These are phyloP conservation scores for Desmophyllum pertusum DNA, from an alignment of 92 coral and sea anemone species.

Conservation along the genomic window DNA sequence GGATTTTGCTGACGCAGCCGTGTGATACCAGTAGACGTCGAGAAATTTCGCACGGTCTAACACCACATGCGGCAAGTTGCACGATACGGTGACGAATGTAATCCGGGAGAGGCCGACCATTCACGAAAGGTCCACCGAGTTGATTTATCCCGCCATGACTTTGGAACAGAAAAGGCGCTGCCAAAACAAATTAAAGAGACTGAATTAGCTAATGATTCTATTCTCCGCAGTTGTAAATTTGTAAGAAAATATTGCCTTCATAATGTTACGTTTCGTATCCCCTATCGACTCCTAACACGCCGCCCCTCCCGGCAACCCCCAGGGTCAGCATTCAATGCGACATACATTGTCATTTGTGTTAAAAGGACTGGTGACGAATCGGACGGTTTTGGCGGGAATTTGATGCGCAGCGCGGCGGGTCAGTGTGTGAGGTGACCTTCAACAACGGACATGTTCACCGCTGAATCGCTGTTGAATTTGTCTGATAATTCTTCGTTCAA, in stretches of 20 bases:
- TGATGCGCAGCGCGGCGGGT: neutral
- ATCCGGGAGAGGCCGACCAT: constrained; percentile 97
- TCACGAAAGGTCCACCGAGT: constrained; percentile 92
- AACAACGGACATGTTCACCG: no score
- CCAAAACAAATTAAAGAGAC: constrained; percentile 43
- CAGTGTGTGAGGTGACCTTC: no score
- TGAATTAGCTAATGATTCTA: neutral
- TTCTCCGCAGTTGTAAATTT: neutral
- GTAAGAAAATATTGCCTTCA: no score
- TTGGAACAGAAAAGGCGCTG: constrained; percentile 82
- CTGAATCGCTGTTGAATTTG: neutral
- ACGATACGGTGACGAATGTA: constrained; percentile 98
- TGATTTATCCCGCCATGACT: constrained; percentile 92
- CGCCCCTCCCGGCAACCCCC: no score
- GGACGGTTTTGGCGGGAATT: constrained; percentile 1
- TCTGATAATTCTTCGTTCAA: neutral
- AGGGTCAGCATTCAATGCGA: no score
- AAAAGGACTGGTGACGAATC: neutral
- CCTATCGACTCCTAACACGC: no score
- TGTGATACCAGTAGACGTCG: constrained; percentile 91
- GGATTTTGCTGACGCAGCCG: constrained; percentile 95
- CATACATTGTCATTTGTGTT: no score
- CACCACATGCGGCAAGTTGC: constrained; percentile 96
- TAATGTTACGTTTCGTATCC: no score
- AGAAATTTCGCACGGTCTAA: constrained; percentile 96